Percentiles rank a stretch among this genome's conserved stretches.
phyloP scores from a whole-genome alignment of 2,797 vertebrate species.

The Takifugu rubripes region DNA sequence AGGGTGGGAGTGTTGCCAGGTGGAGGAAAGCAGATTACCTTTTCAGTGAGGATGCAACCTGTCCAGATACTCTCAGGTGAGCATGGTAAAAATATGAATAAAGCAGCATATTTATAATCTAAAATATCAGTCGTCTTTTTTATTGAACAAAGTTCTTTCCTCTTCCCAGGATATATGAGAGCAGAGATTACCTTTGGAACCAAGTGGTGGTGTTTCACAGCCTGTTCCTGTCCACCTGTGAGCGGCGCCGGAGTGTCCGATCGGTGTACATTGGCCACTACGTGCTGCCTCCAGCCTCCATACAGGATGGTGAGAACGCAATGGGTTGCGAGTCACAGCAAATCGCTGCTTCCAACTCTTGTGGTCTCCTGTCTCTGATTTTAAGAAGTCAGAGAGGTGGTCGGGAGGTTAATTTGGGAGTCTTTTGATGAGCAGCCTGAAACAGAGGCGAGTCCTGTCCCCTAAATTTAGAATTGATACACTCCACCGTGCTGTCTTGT shows the following conservation, averaged over 20 bases:
- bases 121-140: neutral
- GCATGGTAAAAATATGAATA: constrained; percentile 42
- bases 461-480: no score
- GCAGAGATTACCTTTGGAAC: constrained; percentile 81
- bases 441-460: constrained; percentile 53
- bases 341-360: neutral
- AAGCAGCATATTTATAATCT: neutral
- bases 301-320: constrained; percentile 83
- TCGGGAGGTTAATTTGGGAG: constrained; percentile 91
- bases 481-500: neutral
- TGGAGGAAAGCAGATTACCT: constrained; percentile 79
- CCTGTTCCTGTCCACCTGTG: constrained; percentile 75
- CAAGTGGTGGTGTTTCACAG: constrained; percentile 88
- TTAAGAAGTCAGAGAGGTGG: constrained; percentile 82
- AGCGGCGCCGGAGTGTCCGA: constrained; percentile 56
- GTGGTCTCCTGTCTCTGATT: constrained; percentile 9
- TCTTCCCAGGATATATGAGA: constrained; percentile 79
- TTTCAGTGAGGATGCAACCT: constrained; percentile 85
- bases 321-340: neutral
- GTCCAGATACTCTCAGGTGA: constrained; percentile 85
- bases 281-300: constrained; percentile 83
- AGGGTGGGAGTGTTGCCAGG: constrained; percentile 71
- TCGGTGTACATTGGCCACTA: constrained; percentile 84
- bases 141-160: neutral
- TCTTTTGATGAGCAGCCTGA: constrained; percentile 42